phyloP scores from a whole-genome alignment of 2,797 vertebrate genomes.

The Micrastur ruficollis region DNA sequence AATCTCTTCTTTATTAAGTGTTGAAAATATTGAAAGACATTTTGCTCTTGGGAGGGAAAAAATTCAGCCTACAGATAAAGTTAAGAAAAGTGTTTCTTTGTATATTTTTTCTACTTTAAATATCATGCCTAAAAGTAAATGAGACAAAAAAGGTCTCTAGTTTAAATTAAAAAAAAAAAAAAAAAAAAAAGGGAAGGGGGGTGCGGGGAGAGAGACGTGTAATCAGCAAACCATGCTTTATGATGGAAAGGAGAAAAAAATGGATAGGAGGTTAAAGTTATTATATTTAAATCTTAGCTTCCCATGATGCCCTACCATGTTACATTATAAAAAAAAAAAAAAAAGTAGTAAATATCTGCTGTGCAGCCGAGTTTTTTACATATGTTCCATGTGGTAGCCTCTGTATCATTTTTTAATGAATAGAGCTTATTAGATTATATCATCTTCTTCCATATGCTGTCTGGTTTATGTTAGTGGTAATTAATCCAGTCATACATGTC shows the following conservation, averaged over 20 bases:
- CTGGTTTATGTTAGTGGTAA: constrained; percentile 31
- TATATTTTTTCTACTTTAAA: background rate
- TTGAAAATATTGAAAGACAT: background rate
- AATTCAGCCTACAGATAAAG: background rate
- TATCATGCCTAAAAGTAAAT: background rate
- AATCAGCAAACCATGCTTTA: background rate
- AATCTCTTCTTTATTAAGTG: background rate
- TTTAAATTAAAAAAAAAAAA: background rate
- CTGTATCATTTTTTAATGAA: background rate
- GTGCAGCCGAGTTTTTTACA: background rate
- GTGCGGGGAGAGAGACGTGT: background rate
- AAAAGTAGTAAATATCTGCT: background rate
- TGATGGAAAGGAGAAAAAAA: background rate
- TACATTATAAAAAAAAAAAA: background rate
- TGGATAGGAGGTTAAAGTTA: background rate
- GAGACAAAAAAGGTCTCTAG: background rate
- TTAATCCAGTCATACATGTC: constrained; percentile 21
- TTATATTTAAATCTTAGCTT: background rate
- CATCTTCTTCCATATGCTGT: constrained; percentile 29
- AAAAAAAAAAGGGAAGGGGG: rapidly evolving
- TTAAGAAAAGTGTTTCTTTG: background rate
- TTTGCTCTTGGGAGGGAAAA: background rate
- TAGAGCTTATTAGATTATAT: background rate
- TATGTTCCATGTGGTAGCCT: background rate
- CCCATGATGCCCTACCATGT: background rate